Base-by-base conservation (phyloP, 2,797 vertebrate species). In the Propithecus deckenii region DNA sequence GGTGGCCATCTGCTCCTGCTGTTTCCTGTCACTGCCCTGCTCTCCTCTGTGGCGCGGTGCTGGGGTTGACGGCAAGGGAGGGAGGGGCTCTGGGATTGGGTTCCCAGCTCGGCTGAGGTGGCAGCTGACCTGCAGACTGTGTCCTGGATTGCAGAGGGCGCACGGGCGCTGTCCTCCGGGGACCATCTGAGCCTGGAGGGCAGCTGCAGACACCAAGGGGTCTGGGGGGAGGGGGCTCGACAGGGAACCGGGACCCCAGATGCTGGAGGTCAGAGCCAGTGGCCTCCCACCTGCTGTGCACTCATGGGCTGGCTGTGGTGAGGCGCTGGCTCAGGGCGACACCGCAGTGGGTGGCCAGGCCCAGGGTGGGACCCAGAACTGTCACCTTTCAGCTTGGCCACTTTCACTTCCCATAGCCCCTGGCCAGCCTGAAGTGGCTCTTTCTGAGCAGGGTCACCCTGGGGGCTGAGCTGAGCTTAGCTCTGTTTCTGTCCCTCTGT, bases 391-490 rank as follows among this genome's bases (percentile, higher is more conserved):
- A n/a, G 63, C 46, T 48, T 35, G 23, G 63, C 18, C 9, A 5
- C 52, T 35, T 57, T 9, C 35, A 10, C 28, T 32, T 61, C 13
- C 46, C 2, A 3, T 0, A 18, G 11, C 22, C 55, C n/a, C 3
- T 30, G 63, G 43, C 48, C 76, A 13, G 50, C 75, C 52, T 9
- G 41, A 11, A 69, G 65, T 3, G 57, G 63, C 97, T 0, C 76
- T 87, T 96, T 98, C 97, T 97, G 98, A 98, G 97, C 95, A 84
- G 84, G 35, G 50, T n/a, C 84, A 79, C 96, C 86, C 87, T 7
- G 1, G 72, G 0, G 95, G 94, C 97, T 96, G 94, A 87, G 89
- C 65, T 67, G 93, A 57, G 74, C 78, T 95, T 63, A 10, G 28
- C n/a, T 74, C 91, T 92, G 65, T 86, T 76, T 86, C 55, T 92